Percentiles rank a stretch among this genome's conserved stretches.
These are phyloP conservation scores for Anguilla rostrata DNA, from an alignment of 2,113 vertebrate genomes.

Conservation along the genomic window DNA sequence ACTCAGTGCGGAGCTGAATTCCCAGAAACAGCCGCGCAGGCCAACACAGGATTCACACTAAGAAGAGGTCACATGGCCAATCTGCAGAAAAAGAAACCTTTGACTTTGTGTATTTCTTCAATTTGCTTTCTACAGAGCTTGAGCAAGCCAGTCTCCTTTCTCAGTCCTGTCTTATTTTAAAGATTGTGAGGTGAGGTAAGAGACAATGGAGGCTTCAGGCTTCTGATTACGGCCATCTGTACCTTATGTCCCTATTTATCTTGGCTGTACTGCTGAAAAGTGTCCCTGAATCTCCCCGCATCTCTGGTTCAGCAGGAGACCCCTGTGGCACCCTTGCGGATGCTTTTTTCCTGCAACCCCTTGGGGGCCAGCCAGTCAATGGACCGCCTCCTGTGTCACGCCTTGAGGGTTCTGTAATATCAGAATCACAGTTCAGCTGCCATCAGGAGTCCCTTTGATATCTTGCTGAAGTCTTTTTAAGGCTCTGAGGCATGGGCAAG, in stretches of 20 bases:
- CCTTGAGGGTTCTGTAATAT: conserved; percentile 83
- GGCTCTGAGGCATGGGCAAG: conserved; percentile 89
- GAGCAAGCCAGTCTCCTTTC: not conserved
- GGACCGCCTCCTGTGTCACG: conserved; percentile 87
- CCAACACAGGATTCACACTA: not conserved
- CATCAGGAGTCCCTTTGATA: conserved; percentile 99
- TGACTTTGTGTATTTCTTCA: not conserved
- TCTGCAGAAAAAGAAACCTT: not conserved
- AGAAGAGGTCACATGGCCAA: not conserved
- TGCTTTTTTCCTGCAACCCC: conserved; percentile 45
- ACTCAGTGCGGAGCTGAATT: not conserved
- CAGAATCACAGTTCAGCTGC: conserved; percentile 86
- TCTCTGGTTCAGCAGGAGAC: conserved; percentile 31
- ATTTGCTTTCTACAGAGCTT: not conserved
- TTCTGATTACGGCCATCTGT: conserved; percentile 61
- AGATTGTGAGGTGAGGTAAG: conserved; percentile 55
- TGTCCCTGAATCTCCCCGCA: conserved; percentile 22
- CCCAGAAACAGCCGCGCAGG: not conserved
- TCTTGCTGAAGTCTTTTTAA: conserved; percentile 90
- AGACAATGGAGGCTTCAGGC: conserved; percentile 55
- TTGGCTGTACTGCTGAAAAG: conserved; percentile 44
- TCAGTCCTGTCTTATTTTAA: conserved; percentile 45
- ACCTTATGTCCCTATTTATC: conserved; percentile 50
- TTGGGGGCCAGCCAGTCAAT: conserved; percentile 71
- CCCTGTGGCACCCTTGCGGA: not conserved